Evolutionary conservation across 2,888 invertebrate species (phyloP).

Genomic region (Lacanobia oleracea): DNA sequence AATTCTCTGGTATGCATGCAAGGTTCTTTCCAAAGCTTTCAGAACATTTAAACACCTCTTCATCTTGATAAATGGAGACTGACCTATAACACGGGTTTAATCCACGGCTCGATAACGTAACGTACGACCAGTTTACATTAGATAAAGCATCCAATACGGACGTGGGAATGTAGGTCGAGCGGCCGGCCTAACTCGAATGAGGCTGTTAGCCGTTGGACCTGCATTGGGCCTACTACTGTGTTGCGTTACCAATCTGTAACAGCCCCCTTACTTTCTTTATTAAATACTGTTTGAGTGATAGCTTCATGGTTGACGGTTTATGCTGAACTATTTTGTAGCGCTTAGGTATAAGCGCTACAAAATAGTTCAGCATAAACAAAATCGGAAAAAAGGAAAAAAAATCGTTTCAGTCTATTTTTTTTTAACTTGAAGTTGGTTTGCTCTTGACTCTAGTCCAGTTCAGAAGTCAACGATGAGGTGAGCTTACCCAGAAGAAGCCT

Average conservation of each 20-base stretch:
- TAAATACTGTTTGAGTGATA: conserved; percentile 22
- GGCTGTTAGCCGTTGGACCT: conserved; percentile 40
- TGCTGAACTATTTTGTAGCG: neutral
- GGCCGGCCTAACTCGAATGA: conserved; percentile 59
- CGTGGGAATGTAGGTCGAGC: conserved; percentile 62
- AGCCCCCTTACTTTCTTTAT: conserved; percentile 53
- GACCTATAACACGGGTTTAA: conserved; percentile 56
- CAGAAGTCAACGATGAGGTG: too few species aligned
- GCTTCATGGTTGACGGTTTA: conserved; percentile 10
- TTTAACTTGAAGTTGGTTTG: too few species aligned
- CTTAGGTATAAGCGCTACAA: too few species aligned
- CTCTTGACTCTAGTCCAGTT: too few species aligned
- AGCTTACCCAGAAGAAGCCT: too few species aligned
- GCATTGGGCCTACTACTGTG: conserved; percentile 34
- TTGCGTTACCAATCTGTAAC: conserved; percentile 46
- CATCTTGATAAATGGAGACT: conserved; percentile 27
- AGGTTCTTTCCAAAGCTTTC: conserved; percentile 1
- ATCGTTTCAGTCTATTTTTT: too few species aligned
- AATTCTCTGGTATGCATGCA: neutral
- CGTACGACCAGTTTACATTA: conserved; percentile 58
- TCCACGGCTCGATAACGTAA: conserved; percentile 51
- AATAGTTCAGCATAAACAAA: too few species aligned
- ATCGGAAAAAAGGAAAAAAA: too few species aligned
- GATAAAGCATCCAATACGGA: conserved; percentile 66
- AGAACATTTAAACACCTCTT: conserved; percentile 5